Evolutionary conservation across 2,888 invertebrate genomes (phyloP).

Genomic region (Abscondita cerata): DNA sequence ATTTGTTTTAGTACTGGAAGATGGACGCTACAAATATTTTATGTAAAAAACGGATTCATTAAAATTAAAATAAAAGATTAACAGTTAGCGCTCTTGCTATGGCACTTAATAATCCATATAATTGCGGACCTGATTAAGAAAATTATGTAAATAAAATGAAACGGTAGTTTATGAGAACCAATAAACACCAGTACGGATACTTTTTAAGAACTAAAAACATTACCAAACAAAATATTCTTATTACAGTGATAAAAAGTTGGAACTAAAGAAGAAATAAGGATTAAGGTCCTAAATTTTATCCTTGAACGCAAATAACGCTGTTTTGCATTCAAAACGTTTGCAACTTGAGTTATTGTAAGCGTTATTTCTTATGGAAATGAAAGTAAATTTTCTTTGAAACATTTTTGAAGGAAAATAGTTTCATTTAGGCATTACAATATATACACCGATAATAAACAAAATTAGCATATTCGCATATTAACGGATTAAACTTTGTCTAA

Average conservation of each 20-base stretch:
- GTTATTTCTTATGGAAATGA: slow-evolving; percentile 16
- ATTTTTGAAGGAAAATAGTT: slow-evolving; percentile 6
- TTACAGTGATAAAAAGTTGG: slow-evolving; percentile 4
- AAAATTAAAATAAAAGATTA: too few relatives aligned
- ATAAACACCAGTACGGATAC: too few relatives aligned
- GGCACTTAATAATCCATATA: too few relatives aligned
- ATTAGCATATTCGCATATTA: slow-evolving; percentile 10
- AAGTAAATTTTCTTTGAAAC: slow-evolving; percentile 11
- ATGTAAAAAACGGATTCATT: too few relatives aligned
- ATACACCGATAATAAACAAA: slow-evolving; percentile 4
- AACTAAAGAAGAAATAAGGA: slow-evolving; percentile 7
- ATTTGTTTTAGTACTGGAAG: too few relatives aligned
- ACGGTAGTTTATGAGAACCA: too few relatives aligned
- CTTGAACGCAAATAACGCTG: slow-evolving; percentile 8
- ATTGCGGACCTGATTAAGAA: too few relatives aligned
- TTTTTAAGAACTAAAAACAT: background rate
- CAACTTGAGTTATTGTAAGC: slow-evolving; percentile 11
- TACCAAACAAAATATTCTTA: background rate
- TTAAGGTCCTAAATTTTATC: slow-evolving; percentile 13
- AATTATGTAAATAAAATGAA: too few relatives aligned
- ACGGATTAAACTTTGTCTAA: slow-evolving; percentile 1
- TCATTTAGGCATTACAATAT: too few relatives aligned
- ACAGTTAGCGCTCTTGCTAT: too few relatives aligned
- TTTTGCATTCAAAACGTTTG: slow-evolving; percentile 13
- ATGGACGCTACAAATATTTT: too few relatives aligned